phyloP scores from a whole-genome alignment of 30 jellyfish, hydroid and myxozoan genomes.

The Hydractinia symbiolongicarpus region DNA sequence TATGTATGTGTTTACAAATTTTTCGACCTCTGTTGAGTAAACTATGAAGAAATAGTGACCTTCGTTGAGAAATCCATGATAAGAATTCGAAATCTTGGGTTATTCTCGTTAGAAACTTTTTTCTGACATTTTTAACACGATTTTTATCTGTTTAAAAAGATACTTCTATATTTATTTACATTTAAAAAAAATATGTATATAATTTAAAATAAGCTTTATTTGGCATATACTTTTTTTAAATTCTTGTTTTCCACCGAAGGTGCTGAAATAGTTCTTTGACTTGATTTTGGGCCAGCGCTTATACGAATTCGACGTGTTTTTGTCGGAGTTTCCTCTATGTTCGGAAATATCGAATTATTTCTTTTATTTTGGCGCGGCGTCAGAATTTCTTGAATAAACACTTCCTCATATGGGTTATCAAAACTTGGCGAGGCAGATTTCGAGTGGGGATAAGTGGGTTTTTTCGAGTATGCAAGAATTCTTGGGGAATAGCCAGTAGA shows the following conservation, averaged over 20 bases:
- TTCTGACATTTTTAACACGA: no score
- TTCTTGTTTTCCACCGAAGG: conserved; percentile 11
- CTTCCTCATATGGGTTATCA: conserved; percentile 40
- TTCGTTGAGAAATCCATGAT: no score
- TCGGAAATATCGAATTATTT: conserved; percentile 29
- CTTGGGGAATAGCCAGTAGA: conserved; percentile 19
- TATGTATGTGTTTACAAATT: no score
- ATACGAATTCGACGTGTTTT: conserved; percentile 13
- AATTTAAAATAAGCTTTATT: background rate
- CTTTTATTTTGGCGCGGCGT: conserved; percentile 26
- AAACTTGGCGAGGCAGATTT: conserved; percentile 18
- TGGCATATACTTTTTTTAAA: background rate
- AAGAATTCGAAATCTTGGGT: no score
- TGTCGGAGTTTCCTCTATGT: background rate
- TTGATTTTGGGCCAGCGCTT: conserved; percentile 3
- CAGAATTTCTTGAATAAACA: conserved; percentile 24
- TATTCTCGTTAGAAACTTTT: no score
- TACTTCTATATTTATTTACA: no score
- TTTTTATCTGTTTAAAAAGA: no score
- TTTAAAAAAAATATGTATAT: no score
- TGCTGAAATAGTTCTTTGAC: conserved; percentile 17
- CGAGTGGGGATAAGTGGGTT: background rate
- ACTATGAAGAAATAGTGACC: no score
- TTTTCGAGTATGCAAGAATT: background rate
- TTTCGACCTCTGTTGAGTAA: no score